Evolutionary conservation across 2,797 vertebrate genomes (phyloP).

Genomic region (Setipinna tenuifilis): DNA sequence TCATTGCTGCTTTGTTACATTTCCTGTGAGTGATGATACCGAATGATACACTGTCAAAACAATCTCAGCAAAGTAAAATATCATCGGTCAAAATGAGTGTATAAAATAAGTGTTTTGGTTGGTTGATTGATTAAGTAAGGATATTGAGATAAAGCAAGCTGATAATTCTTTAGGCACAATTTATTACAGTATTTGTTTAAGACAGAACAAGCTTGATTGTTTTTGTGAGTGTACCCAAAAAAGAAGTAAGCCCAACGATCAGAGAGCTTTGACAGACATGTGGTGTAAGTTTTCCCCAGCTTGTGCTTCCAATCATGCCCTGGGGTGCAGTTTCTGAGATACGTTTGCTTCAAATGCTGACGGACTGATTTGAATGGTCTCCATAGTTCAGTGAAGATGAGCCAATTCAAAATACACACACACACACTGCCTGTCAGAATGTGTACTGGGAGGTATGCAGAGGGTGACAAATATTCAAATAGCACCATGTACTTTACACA

Average conservation of each 20-base stretch:
- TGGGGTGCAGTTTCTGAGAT: conserved; percentile 10
- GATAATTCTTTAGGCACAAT: neutral
- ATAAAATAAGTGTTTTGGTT: neutral
- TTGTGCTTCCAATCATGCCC: neutral
- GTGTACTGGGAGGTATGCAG: too few relatives aligned
- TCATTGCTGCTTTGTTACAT: conserved; percentile 16
- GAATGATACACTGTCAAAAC: neutral
- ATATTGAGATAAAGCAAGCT: neutral
- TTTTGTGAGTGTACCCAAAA: neutral
- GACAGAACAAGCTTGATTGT: neutral
- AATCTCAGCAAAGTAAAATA: neutral
- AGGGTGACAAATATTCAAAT: too few relatives aligned
- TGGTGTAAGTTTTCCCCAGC: neutral
- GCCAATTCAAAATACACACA: too few relatives aligned
- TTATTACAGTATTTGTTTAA: neutral
- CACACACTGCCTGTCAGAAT: too few relatives aligned
- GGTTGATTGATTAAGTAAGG: neutral
- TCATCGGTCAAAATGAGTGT: neutral
- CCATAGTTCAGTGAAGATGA: neutral
- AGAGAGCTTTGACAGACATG: neutral
- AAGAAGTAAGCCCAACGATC: neutral
- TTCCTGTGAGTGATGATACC: conserved; percentile 6
- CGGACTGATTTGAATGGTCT: neutral
- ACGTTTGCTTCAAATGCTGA: neutral
- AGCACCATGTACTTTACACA: too few relatives aligned